Base-by-base conservation (phyloP, 2,113 vertebrate genomes). In the Serilophus lunatus region DNA sequence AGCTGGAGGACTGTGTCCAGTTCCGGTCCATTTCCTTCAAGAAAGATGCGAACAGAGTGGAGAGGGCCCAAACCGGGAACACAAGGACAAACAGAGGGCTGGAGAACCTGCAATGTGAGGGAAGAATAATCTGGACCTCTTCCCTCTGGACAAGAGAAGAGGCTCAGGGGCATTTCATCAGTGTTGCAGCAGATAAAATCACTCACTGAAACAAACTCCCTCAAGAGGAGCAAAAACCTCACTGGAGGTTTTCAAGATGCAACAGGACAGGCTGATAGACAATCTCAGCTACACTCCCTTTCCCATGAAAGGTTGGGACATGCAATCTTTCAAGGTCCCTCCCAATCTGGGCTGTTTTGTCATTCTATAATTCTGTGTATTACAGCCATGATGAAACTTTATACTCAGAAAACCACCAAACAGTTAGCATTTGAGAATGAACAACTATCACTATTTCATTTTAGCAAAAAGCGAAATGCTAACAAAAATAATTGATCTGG, bases 221-320 rank as follows among this genome's bases (percentile, higher is more conserved):
- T n/a, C 12, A 3, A 14, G 1, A 42, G 4, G 17, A 47, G 71
- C 24, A 19, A 36, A 76, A 77, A 44, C 8, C 8, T 71, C 38
- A 45, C 12, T 38, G 5, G 3, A 68, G 10, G 10, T 72, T 83
- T 76, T 53, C 47, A 63, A 63, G 47, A 49, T 36, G 18, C 0
- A 0, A 47, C 0, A n/a, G 11, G 33, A 79, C 8, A 70, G 23
- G 5, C 12, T 69, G 11, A 18, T 45, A 59, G 16, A 54, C 7
- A 42, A 69, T 14, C 23, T 54, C 86, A 64, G 6, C 14, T 59
- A 18, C 1, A 5, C 2, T 40, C 38, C 10, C 7, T 35, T 44
- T 42, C 23, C 56, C 45, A 40, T 7, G 56, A 36, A 70, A 65
- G 5, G 6, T 0, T 42, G 13, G 4, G 13, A 18, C 33, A 24